These are phyloP conservation scores for Agriopis aurantiaria DNA, from an alignment of 2,888 invertebrate species.

Conservation along the genomic window DNA sequence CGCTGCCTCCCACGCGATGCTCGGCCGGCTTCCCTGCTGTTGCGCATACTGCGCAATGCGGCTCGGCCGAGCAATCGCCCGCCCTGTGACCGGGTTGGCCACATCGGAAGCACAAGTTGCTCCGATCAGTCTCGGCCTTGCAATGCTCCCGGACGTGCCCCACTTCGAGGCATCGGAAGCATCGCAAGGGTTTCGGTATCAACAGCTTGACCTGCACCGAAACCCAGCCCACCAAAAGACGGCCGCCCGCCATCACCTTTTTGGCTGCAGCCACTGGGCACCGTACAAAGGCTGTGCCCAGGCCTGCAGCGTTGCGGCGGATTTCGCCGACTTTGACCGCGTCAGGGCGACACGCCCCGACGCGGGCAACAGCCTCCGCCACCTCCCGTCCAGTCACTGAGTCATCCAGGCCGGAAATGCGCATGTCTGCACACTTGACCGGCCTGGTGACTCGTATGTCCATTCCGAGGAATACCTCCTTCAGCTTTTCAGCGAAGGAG, in stretches of 20 bases:
- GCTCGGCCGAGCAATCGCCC: neutral
- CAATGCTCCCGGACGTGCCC: constrained; percentile 39
- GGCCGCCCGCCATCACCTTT: neutral
- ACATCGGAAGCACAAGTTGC: constrained; percentile 36
- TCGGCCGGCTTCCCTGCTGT: neutral
- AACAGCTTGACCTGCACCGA: constrained; percentile 34
- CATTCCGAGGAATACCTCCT: too few relatives aligned
- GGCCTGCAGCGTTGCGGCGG: neutral
- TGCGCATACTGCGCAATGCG: neutral
- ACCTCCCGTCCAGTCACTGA: constrained; percentile 31
- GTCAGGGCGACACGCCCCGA: constrained; percentile 14
- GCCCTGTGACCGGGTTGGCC: constrained; percentile 13
- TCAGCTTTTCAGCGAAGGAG: constrained; percentile 30
- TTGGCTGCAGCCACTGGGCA: constrained; percentile 23
- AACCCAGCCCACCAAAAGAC: constrained; percentile 40
- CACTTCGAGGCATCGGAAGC: constrained; percentile 37
- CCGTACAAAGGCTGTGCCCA: neutral
- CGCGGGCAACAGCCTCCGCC: constrained; percentile 19
- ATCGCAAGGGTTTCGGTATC: constrained; percentile 23
- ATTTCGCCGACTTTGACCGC: constrained; percentile 22
- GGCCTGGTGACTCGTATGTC: constrained; percentile 34
- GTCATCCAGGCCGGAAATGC: constrained; percentile 40
- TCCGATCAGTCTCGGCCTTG: too few relatives aligned
- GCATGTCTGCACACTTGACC: constrained; percentile 29
- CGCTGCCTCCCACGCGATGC: neutral